Conservation (phyloP, 2,113 vertebrate genomes). For the Erpornis zantholeuca region DNA sequence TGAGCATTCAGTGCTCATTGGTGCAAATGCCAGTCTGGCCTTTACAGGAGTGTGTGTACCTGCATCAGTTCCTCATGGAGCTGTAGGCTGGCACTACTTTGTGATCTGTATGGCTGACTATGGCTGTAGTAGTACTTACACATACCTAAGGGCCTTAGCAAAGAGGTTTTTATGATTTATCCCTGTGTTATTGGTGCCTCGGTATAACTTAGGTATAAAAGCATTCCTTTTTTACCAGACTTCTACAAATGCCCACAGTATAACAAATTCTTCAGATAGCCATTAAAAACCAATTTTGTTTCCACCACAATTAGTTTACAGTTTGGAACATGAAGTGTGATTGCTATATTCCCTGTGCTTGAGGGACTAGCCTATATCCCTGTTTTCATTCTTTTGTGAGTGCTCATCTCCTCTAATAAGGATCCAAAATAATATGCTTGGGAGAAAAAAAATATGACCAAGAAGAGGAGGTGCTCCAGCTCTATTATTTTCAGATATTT, state of each 20-base stretch:
- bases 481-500: neutral
- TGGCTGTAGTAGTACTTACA: neutral
- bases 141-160: neutral
- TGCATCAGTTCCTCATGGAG: neutral
- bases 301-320: neutral
- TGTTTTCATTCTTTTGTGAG: neutral
- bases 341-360: neutral
- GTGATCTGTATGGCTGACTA: neutral
- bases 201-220: neutral
- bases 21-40: neutral
- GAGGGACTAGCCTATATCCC: neutral
- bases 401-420: neutral
- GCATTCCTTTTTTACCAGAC: neutral
- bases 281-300: neutral
- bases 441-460: neutral
- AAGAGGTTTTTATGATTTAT: neutral
- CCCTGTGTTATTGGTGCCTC: neutral
- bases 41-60: fast-evolving
- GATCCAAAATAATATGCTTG: neutral
- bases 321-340: neutral
- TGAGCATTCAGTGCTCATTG: neutral
- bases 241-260: neutral
- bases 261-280: neutral
- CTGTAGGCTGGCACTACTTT: neutral
- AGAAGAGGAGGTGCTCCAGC: neutral